Base-by-base conservation (phyloP, 1,140 invertebrate genomes). In the Zaprionus camerounensis region DNA sequence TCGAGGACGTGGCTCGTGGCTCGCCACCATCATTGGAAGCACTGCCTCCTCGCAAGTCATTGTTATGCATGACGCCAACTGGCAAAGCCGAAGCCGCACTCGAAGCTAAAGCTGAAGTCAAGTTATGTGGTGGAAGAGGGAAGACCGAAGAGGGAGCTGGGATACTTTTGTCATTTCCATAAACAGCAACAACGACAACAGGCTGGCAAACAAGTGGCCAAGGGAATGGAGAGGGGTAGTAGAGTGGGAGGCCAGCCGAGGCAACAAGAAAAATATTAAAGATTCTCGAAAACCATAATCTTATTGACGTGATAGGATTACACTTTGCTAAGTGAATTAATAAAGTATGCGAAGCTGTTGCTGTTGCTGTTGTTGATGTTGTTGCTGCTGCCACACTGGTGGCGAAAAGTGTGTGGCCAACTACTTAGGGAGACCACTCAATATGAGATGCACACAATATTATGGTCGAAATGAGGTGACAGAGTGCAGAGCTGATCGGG, bases 281-380 rank as follows among this genome's bases (percentile, higher is more conserved):
- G 85, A 88, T 88, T 88, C 85, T 90, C 62, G 46, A 90, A 88
- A 90, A 88, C 88, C 88, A 91, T 91, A 91, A 91, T 91, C 88
- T 88, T 91, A 91, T 91, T 91, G 88, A 91, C 88, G 88, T 91
- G 88, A 91, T 91, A 91, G 88, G 88, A 91, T 91, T 91, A 91
- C 88, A 91, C 88, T 91, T 91, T 84, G 81, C 88, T 91, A 91
- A 91, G 88, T 91, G 88, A 91, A 91, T 91, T 91, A 91, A 91
- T 91, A 88, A 91, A 84, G 81, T 84, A 78, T 79, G 81, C 74
- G 67, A 17, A 41, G 71, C 55, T 64, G 74, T 66, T 65, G 74
- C 15, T 51, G 26, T 1, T 12, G 74, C 12, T 51, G 26, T 1
- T 12, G n/a, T 3, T 46, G 41, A 28, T 49, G 31, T 34, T 34